Evolutionary conservation across 2,113 vertebrate species (phyloP), one percentile per base, ranked within the genome.

Genomic region (Gallinago media): DNA sequence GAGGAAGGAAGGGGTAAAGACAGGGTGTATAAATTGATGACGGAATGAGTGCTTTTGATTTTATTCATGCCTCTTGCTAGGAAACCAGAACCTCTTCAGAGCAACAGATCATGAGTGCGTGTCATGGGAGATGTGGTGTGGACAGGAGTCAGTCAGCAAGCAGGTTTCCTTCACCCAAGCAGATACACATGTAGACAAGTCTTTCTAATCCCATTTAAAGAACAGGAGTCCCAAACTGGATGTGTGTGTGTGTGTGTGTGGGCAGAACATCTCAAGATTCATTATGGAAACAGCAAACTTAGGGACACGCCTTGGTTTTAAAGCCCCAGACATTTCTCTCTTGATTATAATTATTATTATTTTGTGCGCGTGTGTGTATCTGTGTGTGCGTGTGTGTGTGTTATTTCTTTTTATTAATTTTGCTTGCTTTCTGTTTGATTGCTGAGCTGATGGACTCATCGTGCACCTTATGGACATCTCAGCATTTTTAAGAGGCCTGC

Each of bases 311-410:
- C 95, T 92, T 93, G 88, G 93, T 87, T 96, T 96, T 80, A 65
- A 88, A 93, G 49, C 88, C 83, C 90, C 96, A 95, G 94, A 94
- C 62, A 86, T 89, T 94, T 95, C 77, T 96, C 86, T 94, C 93
- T 95, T 71, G 68, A 94, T 95, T 88, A 15, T 74, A 15, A 49
- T 94, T 58, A 77, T 61, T 66, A 74, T 96, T 95, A 74, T 94
- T 95, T 81, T 68, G 77, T 86, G 62, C 7, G 68, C 61, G 94
- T 44, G 84, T 14, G 34, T 65, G 54, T 86, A 6, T 29, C 25
- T 54, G 72, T 89, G 81, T 36, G 55, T 6, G 91, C 40, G 40
- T 14, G 46, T 46, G 46, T 88, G 95, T 88, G 75, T 58, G 4
- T 91, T 61, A 40, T 74, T 92, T 78, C 85, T 90, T 59, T 52